phyloP scores from a whole-genome alignment of 92 coral and sea anemone genomes.

The Parazoanthus darwini region DNA sequence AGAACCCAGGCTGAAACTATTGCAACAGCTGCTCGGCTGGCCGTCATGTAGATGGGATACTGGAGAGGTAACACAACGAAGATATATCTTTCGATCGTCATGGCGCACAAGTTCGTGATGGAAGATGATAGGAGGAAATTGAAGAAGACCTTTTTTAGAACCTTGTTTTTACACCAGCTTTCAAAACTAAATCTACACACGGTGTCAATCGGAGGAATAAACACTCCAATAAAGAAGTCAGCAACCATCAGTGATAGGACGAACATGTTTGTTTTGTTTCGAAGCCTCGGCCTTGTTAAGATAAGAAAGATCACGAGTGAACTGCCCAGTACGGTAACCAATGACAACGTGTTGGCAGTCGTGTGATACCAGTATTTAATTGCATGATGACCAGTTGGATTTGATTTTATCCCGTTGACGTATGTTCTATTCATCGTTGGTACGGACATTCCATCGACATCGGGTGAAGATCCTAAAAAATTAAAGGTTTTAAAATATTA shows the following conservation, averaged over 20 bases:
- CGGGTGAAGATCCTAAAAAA: background rate
- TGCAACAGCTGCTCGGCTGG: constrained; percentile 4
- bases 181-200: background rate
- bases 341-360: background rate
- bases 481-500: background rate
- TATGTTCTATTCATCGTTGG: constrained; percentile 5
- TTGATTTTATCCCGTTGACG: background rate
- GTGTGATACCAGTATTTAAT: constrained; percentile 20
- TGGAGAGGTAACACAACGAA: constrained; percentile 16
- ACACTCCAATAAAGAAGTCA: constrained; percentile 20
- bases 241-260: constrained; percentile 41
- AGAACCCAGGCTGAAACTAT: background rate
- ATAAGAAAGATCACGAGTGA: constrained; percentile 20
- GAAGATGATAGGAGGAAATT: constrained; percentile 31
- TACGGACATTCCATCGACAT: too few relatives aligned
- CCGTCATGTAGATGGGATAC: constrained; percentile 12
- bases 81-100: constrained; percentile 30
- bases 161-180: constrained; percentile 13
- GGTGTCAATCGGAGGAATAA: constrained; percentile 19
- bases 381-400: background rate
- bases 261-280: constrained; percentile 21
- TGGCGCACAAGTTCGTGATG: constrained; percentile 30
- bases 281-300: constrained; percentile 29
- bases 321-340: constrained; percentile 25
- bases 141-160: constrained; percentile 11